Evolutionary conservation across 2,888 invertebrate species (phyloP), one percentile per base, ranked within the genome.

Genomic region (Phortica magna): DNA sequence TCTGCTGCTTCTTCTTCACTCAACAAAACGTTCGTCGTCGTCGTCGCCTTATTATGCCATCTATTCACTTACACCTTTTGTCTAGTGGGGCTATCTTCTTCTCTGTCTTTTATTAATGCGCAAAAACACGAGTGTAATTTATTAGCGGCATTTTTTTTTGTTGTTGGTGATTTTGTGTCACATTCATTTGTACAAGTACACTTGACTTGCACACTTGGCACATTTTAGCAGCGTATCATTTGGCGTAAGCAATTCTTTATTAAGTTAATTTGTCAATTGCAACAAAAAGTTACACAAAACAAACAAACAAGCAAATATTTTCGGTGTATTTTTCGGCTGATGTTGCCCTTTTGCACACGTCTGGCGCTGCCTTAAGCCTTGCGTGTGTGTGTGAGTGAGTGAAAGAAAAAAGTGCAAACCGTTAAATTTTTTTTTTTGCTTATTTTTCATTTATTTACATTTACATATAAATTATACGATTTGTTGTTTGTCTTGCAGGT

Each of bases 401-500:
- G n/a, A 55, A 9, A 55, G 14, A n/a, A 55, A 9, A 55, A 0
- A 55, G 14, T n/a, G n/a, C n/a, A n/a, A 12, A 55, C 14, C 31
- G 22, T 12, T 72, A 70, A 75, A 17, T 22, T 17, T 12, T 48
- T 19, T 12, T 22, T 17, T 12, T 48, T 19, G n/a, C 43, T 41
- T 41, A 43, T 48, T 61, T 39, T 59, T 12, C 17, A 68, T 59
- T 31, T 48, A 6, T 55, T 48, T 71, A 19, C 55, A 75, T 77
- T 22, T 7, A 10, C 43, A n/a, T n/a, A n/a, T n/a, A 48, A 42
- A 5, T 17, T 70, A 6, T 43, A 22, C 10, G 76, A 77, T 43
- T 80, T 78, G 43, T 22, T n/a, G n/a, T n/a, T n/a, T n/a, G n/a
- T n/a, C n/a, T 91, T 91, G 74, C 90, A 94, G 94, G 96, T 72